phyloP scores from a whole-genome alignment of 2,888 invertebrate species.

The Macrosoma leucophasiata region DNA sequence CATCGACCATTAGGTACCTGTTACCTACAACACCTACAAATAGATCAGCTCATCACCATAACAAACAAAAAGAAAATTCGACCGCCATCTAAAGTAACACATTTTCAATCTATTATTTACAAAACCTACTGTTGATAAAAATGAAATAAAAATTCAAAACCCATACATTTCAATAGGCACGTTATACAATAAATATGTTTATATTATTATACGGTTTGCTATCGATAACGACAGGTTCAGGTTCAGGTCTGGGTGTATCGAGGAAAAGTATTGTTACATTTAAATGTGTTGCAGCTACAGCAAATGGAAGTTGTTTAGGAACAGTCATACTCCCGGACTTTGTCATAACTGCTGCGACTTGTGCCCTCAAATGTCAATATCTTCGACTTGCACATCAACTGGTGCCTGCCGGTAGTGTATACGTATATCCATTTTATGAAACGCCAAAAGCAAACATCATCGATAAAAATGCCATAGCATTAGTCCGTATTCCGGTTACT shows the following conservation, averaged over 20 bases:
- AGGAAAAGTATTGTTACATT: constrained; percentile 33
- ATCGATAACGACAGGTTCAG: too few species aligned
- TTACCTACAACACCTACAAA: too few species aligned
- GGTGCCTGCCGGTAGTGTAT: constrained; percentile 1
- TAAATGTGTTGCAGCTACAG: constrained; percentile 28
- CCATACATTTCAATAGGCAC: too few species aligned
- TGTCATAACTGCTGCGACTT: constrained; percentile 40
- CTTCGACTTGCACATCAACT: constrained; percentile 19
- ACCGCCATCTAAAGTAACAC: too few species aligned
- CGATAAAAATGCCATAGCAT: not conserved
- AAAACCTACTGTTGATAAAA: too few species aligned
- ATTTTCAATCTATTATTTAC: too few species aligned
- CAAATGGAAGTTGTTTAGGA: constrained; percentile 38
- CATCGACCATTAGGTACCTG: too few species aligned
- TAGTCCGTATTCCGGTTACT: not conserved
- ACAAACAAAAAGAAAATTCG: too few species aligned
- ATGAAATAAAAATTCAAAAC: too few species aligned
- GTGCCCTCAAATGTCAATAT: constrained; percentile 41
- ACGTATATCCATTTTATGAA: not conserved
- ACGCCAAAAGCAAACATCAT: not conserved
- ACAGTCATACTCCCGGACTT: constrained; percentile 36
- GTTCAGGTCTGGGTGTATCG: constrained; percentile 26
- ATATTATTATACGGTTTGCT: too few species aligned
- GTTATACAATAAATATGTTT: too few species aligned
- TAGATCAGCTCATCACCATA: too few species aligned